Conservation (phyloP, 2,797 vertebrate species). For the Pseudochromis fuscus region DNA sequence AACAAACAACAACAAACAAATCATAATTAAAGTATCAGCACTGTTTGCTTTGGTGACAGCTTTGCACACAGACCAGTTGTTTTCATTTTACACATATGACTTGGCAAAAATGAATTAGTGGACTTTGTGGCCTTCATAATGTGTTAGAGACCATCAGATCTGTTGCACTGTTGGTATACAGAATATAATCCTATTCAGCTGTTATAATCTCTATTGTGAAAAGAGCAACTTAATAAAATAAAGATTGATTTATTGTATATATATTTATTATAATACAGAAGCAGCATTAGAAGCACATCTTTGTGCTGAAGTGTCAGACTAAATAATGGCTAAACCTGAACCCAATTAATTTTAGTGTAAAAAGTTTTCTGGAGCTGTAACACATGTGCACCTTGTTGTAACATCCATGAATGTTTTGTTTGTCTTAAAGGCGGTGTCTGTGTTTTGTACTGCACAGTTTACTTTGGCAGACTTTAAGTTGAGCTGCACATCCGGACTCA, state of each 20-base stretch:
- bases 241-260: neutral
- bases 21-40: no score
- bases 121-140: neutral
- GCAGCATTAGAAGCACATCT: neutral
- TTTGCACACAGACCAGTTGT: no score
- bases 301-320: neutral
- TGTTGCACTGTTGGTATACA: neutral
- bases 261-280: neutral
- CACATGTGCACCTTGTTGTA: neutral
- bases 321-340: neutral
- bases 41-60: no score
- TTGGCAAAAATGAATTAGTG: neutral
- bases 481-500: neutral
- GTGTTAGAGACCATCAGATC: neutral
- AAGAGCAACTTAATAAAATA: neutral
- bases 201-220: neutral
- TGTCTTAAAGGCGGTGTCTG: constrained; percentile 34
- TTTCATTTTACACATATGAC: no score
- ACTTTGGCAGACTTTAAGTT: constrained; percentile 34
- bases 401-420: constrained; percentile 13
- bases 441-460: constrained; percentile 30
- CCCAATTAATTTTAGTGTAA: no score
- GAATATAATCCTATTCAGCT: neutral
- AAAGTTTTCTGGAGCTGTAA: no score
- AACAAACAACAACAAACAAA: no score